phyloP scores from a whole-genome alignment of 2,888 invertebrate species.

The Quadroppia sp. region DNA sequence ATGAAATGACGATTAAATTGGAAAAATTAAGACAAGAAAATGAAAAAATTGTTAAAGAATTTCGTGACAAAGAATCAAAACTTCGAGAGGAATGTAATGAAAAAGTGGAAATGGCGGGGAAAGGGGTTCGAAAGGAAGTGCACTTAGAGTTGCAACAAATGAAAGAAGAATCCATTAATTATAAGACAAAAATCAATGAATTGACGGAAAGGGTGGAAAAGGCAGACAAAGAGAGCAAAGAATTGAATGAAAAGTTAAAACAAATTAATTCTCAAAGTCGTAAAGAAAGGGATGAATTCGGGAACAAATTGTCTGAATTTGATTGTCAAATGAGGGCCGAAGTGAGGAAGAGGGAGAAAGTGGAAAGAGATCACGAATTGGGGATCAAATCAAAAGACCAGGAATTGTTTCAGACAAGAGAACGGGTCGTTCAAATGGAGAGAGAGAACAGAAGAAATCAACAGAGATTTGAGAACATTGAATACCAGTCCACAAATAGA shows the following conservation, averaged over 20 bases:
- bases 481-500: conserved; percentile 42
- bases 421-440: conserved; percentile 48
- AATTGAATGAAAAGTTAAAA: conserved; percentile 61
- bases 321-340: conserved; percentile 56
- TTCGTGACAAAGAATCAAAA: conserved; percentile 46
- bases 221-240: conserved; percentile 62
- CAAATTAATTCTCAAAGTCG: conserved; percentile 49
- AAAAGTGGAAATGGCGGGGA: conserved; percentile 61
- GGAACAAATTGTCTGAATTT: conserved; percentile 58
- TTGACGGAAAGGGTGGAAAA: conserved; percentile 54
- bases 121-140: conserved; percentile 53
- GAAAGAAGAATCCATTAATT: conserved; percentile 49
- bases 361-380: conserved; percentile 66
- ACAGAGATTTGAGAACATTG: conserved; percentile 45
- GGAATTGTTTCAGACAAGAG: conserved; percentile 48
- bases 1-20: conserved; percentile 47
- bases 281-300: conserved; percentile 63
- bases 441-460: conserved; percentile 46
- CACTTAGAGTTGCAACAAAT: conserved; percentile 48
- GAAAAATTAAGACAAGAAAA: conserved; percentile 45
- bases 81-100: conserved; percentile 47
- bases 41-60: conserved; percentile 44
- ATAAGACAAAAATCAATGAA: conserved; percentile 53
- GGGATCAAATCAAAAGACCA: conserved; percentile 52
- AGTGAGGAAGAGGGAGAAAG: conserved; percentile 64